Base-by-base conservation (phyloP, 2,888 invertebrate genomes). In the Drosophila birchii region DNA sequence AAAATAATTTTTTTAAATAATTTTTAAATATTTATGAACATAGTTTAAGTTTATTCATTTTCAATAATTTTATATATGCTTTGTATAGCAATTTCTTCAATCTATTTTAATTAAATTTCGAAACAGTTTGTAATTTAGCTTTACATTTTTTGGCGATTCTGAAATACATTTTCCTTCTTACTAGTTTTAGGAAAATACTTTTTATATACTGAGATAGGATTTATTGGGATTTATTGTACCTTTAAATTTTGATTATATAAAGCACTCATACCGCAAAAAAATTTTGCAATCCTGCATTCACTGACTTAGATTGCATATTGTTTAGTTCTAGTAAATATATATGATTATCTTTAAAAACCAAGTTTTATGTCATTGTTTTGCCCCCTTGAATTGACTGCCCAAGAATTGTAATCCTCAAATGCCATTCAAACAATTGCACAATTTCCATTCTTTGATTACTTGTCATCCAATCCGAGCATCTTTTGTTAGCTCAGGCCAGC, bases 381-480 rank as follows among this genome's bases (percentile, higher is more conserved):
- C 51, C 41, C 41, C 43, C 43, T 38, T 62, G 63, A 62, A 44
- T 51, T 63, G 26, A 20, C 18, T 44, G n/a, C 1, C 29, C 8
- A 12, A 32, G 34, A n/a, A 38, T 18, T 6, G 23, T 14, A 49
- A 60, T 49, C 34, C 68, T 32, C n/a, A 34, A 49, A 18, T 47
- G 34, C 18, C 23, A 34, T 49, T 49, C 58, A 44, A 49, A 74
- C 45, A 75, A 32, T 80, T 67, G 73, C 78, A 73, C 73, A 79
- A 79, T 64, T 49, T 64, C 26, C 32, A 14, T 49, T 60, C 56
- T 43, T 34, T 58, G 51, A 54, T 51, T 38, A 49, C 36, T 38
- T 75, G 60, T 49, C 72, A 67, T 61, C 39, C 56, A 63, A 77
- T 67, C 62, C 53, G 44, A 53, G 49, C 39, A 16, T 41, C 26